Percentiles rank a stretch among this genome's conserved stretches.
Conservation (phyloP, 1,140 invertebrate genomes). For the Drosophila leontia region DNA sequence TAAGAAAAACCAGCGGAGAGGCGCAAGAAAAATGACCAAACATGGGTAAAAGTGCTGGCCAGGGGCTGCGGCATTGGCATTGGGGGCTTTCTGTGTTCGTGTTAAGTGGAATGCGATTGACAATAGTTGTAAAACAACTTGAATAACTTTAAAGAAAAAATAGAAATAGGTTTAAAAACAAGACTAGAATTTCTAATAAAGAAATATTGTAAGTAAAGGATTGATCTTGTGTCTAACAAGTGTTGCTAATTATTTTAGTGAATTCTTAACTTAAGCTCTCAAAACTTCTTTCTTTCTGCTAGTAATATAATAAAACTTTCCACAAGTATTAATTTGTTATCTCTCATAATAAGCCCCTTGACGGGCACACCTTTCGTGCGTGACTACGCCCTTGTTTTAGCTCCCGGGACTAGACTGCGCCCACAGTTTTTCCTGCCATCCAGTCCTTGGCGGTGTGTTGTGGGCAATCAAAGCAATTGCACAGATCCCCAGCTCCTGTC, state of each 20-base stretch:
- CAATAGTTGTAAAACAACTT: conserved; percentile 34
- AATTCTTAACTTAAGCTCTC: not conserved
- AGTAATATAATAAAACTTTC: conserved; percentile 3
- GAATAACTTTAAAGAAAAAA: not conserved
- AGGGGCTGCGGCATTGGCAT: conserved; percentile 25
- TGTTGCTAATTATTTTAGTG: too few relatives aligned
- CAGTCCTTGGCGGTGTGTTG: conserved; percentile 61
- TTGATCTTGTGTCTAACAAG: not conserved
- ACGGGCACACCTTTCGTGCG: conserved; percentile 6
- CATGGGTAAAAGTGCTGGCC: conserved; percentile 60
- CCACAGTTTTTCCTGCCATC: conserved; percentile 53
- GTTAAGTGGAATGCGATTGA: conserved; percentile 35
- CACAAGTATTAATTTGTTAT: conserved; percentile 7
- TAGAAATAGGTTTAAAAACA: not conserved
- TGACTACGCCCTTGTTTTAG: conserved; percentile 12
- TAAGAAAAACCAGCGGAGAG: conserved; percentile 10
- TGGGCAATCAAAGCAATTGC: conserved; percentile 81
- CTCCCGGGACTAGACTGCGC: conserved; percentile 47
- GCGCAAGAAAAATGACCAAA: conserved; percentile 64
- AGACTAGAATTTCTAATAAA: not conserved
- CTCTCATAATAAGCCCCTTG: conserved; percentile 1
- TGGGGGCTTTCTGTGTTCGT: conserved; percentile 9
- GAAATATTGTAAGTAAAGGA: not conserved
- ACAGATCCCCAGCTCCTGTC: conserved; percentile 45
- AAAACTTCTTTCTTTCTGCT: not conserved